A percentile compares a stretch with the other conserved stretches of the same genome.
phyloP scores from a whole-genome alignment of 2,888 invertebrate species.

The Clunio marinus region DNA sequence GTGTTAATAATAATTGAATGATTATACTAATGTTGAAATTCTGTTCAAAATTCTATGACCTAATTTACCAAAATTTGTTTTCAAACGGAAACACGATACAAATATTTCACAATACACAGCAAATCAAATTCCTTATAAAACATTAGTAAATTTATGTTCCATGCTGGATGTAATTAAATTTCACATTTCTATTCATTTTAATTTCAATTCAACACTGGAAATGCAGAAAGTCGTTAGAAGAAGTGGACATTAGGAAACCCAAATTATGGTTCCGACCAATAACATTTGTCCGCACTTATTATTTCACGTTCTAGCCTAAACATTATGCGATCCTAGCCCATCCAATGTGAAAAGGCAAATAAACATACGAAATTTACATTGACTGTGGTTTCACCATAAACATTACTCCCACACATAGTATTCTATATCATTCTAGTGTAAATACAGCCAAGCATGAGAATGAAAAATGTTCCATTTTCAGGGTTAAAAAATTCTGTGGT shows the following conservation, averaged over 20 bases:
- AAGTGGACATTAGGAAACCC: not conserved
- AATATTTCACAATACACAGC: too few relatives aligned
- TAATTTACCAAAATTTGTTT: too few relatives aligned
- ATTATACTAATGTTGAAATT: slow-evolving; percentile 2
- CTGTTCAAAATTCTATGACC: too few relatives aligned
- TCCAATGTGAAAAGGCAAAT: not conserved
- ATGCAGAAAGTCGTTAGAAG: not conserved
- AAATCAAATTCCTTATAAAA: not conserved
- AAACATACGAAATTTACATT: slow-evolving; percentile 17
- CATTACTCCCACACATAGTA: too few relatives aligned
- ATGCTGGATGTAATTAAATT: slow-evolving; percentile 7
- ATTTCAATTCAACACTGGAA: not conserved
- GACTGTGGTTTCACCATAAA: slow-evolving; percentile 14
- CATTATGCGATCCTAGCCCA: slow-evolving; percentile 1
- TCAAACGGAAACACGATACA: too few relatives aligned
- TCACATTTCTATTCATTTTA: slow-evolving; percentile 20
- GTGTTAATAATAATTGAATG: slow-evolving; percentile 7
- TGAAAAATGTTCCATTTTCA: not conserved
- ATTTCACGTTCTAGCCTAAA: not conserved
- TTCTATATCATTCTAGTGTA: too few relatives aligned
- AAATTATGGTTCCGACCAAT: slow-evolving; percentile 28
- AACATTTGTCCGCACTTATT: not conserved
- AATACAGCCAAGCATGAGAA: too few relatives aligned
- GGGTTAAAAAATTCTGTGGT: not conserved
- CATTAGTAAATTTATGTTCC: not conserved